A percentile compares a stretch with the other conserved stretches of the same genome.
Conservation (phyloP, 92 coral and sea anemone species). For the Umimayanthus kanabou region DNA sequence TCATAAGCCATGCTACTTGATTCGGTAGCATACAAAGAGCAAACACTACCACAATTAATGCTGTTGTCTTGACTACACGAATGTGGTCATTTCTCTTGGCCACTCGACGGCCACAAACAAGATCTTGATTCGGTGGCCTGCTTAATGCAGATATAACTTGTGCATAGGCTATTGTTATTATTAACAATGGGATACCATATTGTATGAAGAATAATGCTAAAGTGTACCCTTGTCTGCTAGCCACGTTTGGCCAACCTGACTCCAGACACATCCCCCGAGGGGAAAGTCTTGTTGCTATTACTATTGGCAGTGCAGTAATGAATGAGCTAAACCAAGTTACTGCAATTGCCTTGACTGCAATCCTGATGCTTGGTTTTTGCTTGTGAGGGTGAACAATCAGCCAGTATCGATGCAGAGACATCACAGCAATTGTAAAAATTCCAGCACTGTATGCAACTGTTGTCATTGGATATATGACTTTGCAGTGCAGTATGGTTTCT, state of each 20-base stretch:
- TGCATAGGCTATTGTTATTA: neutral
- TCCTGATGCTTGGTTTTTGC: constrained; percentile 7
- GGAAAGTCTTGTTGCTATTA: neutral
- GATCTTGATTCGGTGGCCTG: neutral
- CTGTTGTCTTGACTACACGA: neutral
- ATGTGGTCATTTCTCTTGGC: constrained; percentile 11
- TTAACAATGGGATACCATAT: neutral
- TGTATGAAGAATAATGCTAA: constrained; percentile 1
- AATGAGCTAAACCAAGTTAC: neutral
- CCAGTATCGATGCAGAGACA: constrained; percentile 28
- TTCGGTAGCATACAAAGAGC: constrained; percentile 19
- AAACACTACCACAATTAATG: neutral
- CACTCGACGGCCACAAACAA: neutral
- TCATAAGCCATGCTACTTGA: constrained; percentile 25
- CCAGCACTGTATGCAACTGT: constrained; percentile 8
- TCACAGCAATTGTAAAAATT: constrained; percentile 8
- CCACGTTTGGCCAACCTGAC: constrained; percentile 3
- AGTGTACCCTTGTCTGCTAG: constrained; percentile 13
- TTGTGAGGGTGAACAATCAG: constrained; percentile 21
- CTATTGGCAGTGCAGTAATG: constrained; percentile 5
- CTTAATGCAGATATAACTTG: neutral
- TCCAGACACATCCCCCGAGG: neutral
- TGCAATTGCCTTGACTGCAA: neutral
- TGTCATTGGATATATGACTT: constrained; percentile 6
- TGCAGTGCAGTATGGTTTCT: neutral